Base-by-base conservation (phyloP, 2,797 vertebrate species). In the Chelmon rostratus region DNA sequence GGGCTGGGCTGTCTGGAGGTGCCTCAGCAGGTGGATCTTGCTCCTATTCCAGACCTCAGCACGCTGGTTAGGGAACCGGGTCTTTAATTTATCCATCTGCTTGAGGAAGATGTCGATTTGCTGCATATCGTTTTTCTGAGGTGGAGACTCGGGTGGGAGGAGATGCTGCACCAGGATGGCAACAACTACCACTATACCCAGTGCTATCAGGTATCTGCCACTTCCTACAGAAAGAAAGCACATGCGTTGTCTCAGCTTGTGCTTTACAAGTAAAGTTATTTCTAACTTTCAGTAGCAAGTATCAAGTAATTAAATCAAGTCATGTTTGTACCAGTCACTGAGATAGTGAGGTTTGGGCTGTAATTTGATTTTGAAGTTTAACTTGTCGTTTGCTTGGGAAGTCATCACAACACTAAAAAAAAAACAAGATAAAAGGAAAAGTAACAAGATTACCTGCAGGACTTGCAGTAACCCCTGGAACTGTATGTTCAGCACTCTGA, bases 11-110 rank as follows among this genome's bases (percentile, higher is more conserved):
- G 83, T 71, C 33, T 94, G 94, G 67, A 99, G 96, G 90, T 99
- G 97, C 61, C 91, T 96, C 87, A 94, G 89, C 58, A 99, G 93
- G 82, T 97, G 93, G 85, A 95, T 97, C 47, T 71, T 91, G 54
- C 95, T 96, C 2, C 97, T 94, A 0, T 76, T 91, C 98, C 98
- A 99, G 38, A 99, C 70, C 9, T 95, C 92, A 0, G 91, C 21
- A 21, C 92, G 96, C 93, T 99, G 98, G 47, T 93, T 95, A 0
- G 96, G 96, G 73, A 98, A 99, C 16, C n/a, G 76, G 38, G 65
- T 74, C 82, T 94, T 68, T 38, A 98, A 76, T 47, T 89, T 94
- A 6, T 94, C 85, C 82, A 99, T 93, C 73, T 95, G 91, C 28
- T 75, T 76, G 61, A 92, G 86, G 84, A 99, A 98, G 1, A 95